A percentile compares a stretch with the other conserved stretches of the same genome.
phyloP scores from a whole-genome alignment of 1,140 invertebrate genomes.

The Drosophila lowei region DNA sequence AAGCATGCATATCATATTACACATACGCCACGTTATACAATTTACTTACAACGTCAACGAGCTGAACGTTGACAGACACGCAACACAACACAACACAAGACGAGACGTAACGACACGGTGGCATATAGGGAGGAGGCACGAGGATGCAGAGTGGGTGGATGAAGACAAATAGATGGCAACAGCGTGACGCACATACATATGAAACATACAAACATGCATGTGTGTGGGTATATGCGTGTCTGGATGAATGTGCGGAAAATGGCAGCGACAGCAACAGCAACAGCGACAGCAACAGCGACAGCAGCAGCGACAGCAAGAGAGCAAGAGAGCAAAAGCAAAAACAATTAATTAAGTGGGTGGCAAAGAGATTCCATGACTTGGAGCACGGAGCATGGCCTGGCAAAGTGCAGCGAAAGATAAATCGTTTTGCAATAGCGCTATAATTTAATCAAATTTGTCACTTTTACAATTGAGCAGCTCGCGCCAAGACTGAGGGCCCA shows the following conservation, averaged over 20 bases:
- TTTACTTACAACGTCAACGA: conserved; percentile 75
- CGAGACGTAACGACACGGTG: conserved; percentile 11
- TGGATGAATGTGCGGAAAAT: conserved; percentile 52
- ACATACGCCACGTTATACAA: conserved; percentile 81
- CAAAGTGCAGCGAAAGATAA: conserved; percentile 74
- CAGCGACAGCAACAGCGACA: conserved; percentile 31
- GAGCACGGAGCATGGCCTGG: conserved; percentile 38
- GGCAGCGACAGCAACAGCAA: conserved; percentile 35
- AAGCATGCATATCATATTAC: conserved; percentile 80
- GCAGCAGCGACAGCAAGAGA: conserved; percentile 19
- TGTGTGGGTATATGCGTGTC: conserved; percentile 32
- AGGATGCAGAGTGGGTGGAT: conserved; percentile 35
- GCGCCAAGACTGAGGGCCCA: conserved; percentile 11
- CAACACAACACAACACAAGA: conserved; percentile 14
- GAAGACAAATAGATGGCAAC: conserved; percentile 69
- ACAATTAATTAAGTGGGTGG: conserved; percentile 77
- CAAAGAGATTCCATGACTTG: conserved; percentile 21
- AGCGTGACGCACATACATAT: conserved; percentile 35
- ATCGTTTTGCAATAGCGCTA: conserved; percentile 79
- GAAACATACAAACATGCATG: background rate
- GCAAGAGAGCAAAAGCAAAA: conserved; percentile 57
- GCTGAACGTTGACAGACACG: conserved; percentile 58
- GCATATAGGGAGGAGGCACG: background rate
- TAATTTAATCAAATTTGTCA: conserved; percentile 82
- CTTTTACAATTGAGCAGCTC: conserved; percentile 76